A percentile compares a stretch with the other conserved stretches of the same genome.
phyloP scores from a whole-genome alignment of 2,888 invertebrate genomes.

The Drosophila picticornis region DNA sequence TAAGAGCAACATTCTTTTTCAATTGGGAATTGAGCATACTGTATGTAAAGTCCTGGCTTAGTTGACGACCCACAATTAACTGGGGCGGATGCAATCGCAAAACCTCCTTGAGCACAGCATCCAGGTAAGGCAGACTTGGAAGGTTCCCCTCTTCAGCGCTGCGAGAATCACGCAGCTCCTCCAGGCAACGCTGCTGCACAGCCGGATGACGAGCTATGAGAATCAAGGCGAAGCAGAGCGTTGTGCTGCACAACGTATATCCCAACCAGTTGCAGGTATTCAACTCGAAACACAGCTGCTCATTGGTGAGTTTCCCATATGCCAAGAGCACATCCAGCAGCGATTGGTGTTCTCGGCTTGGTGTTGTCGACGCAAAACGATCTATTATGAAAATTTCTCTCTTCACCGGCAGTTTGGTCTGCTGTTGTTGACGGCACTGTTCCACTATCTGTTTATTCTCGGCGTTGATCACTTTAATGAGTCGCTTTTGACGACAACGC shows the following conservation, averaged over 20 bases:
- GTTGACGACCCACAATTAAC: slow-evolving; percentile 59
- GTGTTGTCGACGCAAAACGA: slow-evolving; percentile 2
- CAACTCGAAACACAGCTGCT: slow-evolving; percentile 55
- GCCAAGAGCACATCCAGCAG: slow-evolving; percentile 51
- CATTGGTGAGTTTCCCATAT: slow-evolving; percentile 18
- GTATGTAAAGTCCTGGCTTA: slow-evolving; percentile 60
- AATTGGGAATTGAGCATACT: slow-evolving; percentile 44
- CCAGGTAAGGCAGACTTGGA: slow-evolving; percentile 47
- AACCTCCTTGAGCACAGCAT: slow-evolving; percentile 87
- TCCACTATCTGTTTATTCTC: slow-evolving; percentile 46
- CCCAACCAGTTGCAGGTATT: slow-evolving; percentile 65
- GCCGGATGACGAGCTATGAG: slow-evolving; percentile 66
- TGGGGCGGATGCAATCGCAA: slow-evolving; percentile 89
- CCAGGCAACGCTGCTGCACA: slow-evolving; percentile 60
- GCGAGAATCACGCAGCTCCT: slow-evolving; percentile 37
- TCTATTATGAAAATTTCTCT: slow-evolving; percentile 25
- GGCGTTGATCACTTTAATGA: slow-evolving; percentile 49
- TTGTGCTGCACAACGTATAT: slow-evolving; percentile 53
- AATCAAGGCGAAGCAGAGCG: slow-evolving; percentile 60
- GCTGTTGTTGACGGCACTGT: slow-evolving; percentile 7
- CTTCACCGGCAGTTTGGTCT: neutral
- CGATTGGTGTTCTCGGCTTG: slow-evolving; percentile 35
- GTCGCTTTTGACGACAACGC: slow-evolving; percentile 43
- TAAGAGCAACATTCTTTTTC: neutral
- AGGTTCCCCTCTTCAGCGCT: neutral